Evolutionary conservation across 1,140 invertebrate genomes (phyloP).

Genomic region (Dinoponera quadriceps): DNA sequence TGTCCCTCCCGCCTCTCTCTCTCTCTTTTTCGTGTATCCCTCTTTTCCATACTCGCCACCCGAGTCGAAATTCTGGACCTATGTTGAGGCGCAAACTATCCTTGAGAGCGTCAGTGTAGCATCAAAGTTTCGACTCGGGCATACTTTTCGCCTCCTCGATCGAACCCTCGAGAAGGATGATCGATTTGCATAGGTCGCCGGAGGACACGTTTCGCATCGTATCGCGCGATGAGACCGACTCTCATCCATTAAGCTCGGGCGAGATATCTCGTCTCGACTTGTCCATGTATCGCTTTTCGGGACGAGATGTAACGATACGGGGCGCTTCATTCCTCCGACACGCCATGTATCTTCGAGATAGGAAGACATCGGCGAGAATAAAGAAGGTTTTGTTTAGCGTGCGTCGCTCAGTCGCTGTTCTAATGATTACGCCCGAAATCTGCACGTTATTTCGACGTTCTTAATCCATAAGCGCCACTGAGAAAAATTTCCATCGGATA

Average conservation of each 20-base stretch:
- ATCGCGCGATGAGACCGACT: not conserved
- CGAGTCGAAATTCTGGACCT: too few relatives aligned
- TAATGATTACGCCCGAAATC: not conserved
- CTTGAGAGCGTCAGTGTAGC: too few relatives aligned
- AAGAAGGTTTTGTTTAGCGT: conserved; percentile 50
- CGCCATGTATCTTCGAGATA: conserved; percentile 33
- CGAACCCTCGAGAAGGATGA: not conserved
- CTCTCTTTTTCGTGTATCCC: too few relatives aligned
- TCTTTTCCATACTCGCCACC: too few relatives aligned
- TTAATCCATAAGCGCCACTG: too few relatives aligned
- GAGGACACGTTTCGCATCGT: conserved; percentile 8
- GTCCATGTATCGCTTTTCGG: too few relatives aligned
- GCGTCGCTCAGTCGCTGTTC: conserved; percentile 56
- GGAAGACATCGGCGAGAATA: conserved; percentile 14
- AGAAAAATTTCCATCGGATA: too few relatives aligned
- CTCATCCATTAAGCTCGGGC: conserved; percentile 13
- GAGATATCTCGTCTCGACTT: not conserved
- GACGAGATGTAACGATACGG: not conserved
- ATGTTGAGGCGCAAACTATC: too few relatives aligned
- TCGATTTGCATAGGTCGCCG: conserved; percentile 36
- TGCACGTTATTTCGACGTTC: too few relatives aligned
- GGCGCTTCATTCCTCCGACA: not conserved
- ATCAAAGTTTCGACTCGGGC: not conserved
- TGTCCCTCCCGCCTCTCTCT: too few relatives aligned
- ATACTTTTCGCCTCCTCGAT: not conserved